Percentiles rank a stretch among this genome's conserved stretches.
Conservation (phyloP, 2,113 vertebrate species). For the Alligator sinensis region DNA sequence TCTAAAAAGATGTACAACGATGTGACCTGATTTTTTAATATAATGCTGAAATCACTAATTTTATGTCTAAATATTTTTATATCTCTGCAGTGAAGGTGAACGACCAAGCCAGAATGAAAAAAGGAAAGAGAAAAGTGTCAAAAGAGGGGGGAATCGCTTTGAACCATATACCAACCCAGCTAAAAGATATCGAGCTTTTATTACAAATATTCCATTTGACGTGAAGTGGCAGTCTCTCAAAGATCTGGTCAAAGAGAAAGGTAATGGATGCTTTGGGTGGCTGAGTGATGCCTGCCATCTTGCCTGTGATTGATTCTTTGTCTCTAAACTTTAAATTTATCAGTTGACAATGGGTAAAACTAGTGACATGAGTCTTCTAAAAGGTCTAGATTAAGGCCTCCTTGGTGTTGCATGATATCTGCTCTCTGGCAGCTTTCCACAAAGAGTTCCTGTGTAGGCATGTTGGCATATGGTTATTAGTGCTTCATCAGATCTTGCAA, state of each 20-base stretch:
- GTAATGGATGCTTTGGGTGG: conserved; percentile 81
- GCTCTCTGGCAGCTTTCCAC: conserved; percentile 48
- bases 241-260: conserved; percentile 98
- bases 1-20: not conserved
- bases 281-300: conserved; percentile 63
- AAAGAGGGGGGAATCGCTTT: conserved; percentile 90
- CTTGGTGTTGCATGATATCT: conserved; percentile 2
- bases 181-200: conserved; percentile 94
- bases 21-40: fast-evolving
- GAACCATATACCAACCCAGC: conserved; percentile 92
- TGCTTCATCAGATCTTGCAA: not conserved
- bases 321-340: conserved; percentile 11
- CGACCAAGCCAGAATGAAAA: conserved; percentile 84
- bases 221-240: conserved; percentile 98
- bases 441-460: conserved; percentile 13
- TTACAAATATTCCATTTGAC: conserved; percentile 98
- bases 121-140: conserved; percentile 92
- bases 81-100: conserved; percentile 82
- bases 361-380: conserved; percentile 9
- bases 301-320: conserved; percentile 59
- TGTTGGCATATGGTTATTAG: conserved; percentile 37
- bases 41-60: not conserved
- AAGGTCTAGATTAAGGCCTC: conserved; percentile 22
- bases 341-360: conserved; percentile 52
- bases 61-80: not conserved